Base-by-base conservation (phyloP, 92 coral and sea anemone species). In the Zoanthus solanderi region DNA sequence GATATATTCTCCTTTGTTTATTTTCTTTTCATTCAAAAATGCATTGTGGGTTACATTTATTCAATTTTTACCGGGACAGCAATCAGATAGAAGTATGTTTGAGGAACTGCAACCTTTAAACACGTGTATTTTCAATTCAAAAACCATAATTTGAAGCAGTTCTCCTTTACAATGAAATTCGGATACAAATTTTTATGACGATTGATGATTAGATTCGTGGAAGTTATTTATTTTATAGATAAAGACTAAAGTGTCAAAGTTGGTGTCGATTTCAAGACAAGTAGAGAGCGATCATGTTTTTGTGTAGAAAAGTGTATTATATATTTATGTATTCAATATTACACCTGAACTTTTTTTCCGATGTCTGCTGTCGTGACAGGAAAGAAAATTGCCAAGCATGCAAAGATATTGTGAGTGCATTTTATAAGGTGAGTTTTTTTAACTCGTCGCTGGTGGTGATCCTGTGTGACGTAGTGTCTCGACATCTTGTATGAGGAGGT, bases 301-400 rank as follows among this genome's bases (percentile, higher is more conserved):
- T 81, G 50, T 83, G 65, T 83, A 84, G 77, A 56, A 91, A 82
- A 84, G 54, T 87, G 12, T 69, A 18, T 68, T 87, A 77, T 30
- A 76, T 87, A 87, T 89, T 89, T 81, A 75, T 90, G 28, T 74
- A 88, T 45, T 76, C 92, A 63, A 47, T 91, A 56, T 60, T 94
- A 46, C 87, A 84, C 48, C 76, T 85, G 50, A 93, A 89, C 83
- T 76, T 93, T 82, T 50, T 91, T 29, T 83, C 63, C 16, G 68
- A 54, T 29, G 93, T 88, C 28, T 80, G 75, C 53, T 87, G 86
- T 29, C 88, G 90, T 75, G 95, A 91, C 44, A 87, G 89, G 75
- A 94, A 95, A 78, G 99, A 94, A 54, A 94, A 94, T 75, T 97
- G 99, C 32, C 93, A 88, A 53, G 95, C 98, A 10, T 97, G 99